Percentiles rank a stretch among this genome's conserved stretches.
Evolutionary conservation across 2,113 vertebrate species (phyloP).

Genomic region (Carettochelys insculpta): DNA sequence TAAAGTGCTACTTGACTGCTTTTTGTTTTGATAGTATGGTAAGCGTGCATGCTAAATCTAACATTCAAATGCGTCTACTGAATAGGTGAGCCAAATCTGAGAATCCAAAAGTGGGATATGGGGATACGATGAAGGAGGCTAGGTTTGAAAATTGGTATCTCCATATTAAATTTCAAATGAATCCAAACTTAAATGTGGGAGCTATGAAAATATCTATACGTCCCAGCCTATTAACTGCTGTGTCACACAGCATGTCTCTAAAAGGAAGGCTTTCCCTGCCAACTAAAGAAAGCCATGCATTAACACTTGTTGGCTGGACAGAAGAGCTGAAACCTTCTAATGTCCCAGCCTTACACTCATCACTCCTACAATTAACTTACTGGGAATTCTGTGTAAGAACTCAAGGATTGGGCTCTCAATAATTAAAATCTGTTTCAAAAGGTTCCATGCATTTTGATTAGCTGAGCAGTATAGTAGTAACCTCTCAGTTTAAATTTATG

Average conservation of each 20-base stretch:
- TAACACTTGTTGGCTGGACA: neutral
- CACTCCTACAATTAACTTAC: neutral
- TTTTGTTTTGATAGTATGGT: no score
- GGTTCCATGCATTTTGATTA: no score
- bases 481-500: no score
- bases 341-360: neutral
- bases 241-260: conserved; percentile 2
- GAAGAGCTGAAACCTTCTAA: neutral
- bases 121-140: neutral
- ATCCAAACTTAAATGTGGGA: neutral
- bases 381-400: neutral
- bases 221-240: conserved; percentile 28
- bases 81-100: neutral
- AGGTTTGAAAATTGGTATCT: neutral
- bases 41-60: neutral
- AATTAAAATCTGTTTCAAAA: neutral
- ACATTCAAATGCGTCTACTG: neutral
- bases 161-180: neutral
- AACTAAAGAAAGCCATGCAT: conserved; percentile 2
- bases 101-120: neutral
- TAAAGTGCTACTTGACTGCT: no score
- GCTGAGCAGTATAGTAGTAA: no score
- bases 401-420: neutral
- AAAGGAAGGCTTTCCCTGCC: neutral
- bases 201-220: neutral